Evolutionary conservation across 2,888 invertebrate genomes (phyloP).

Genomic region (Andrena dorsata): DNA sequence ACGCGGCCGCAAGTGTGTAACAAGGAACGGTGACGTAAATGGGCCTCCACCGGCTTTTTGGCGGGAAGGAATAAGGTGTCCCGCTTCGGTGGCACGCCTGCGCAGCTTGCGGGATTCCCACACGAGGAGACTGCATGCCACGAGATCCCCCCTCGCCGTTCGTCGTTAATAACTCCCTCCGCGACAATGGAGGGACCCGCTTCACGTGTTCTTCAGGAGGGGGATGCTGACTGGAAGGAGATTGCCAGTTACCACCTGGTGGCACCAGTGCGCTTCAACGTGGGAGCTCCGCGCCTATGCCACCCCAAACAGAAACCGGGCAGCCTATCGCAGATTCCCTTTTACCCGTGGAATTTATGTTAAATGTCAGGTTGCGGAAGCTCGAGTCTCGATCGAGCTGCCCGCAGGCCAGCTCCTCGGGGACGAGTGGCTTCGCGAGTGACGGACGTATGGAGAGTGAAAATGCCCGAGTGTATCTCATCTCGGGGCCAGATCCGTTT

Average conservation of each 20-base stretch:
- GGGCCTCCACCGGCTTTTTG: slow-evolving; percentile 59
- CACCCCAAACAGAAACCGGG: slow-evolving; percentile 61
- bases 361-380: slow-evolving; percentile 53
- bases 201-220: slow-evolving; percentile 66
- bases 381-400: neutral
- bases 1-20: slow-evolving; percentile 56
- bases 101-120: slow-evolving; percentile 80
- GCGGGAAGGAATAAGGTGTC: slow-evolving; percentile 72
- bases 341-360: slow-evolving; percentile 20
- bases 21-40: slow-evolving; percentile 56
- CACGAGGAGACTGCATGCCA: slow-evolving; percentile 64
- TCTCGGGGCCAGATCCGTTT: slow-evolving; percentile 9
- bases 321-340: neutral
- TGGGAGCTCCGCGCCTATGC: slow-evolving; percentile 79
- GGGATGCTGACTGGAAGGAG: slow-evolving; percentile 72
- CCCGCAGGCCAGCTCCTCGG: neutral
- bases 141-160: slow-evolving; percentile 61
- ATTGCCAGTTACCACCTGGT: slow-evolving; percentile 77
- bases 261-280: slow-evolving; percentile 74
- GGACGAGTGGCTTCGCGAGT: neutral
- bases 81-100: slow-evolving; percentile 65
- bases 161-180: slow-evolving; percentile 73
- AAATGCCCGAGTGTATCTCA: neutral
- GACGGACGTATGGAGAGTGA: neutral
- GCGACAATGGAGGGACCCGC: slow-evolving; percentile 63